Evolutionary conservation across 2,888 invertebrate genomes (phyloP).

Genomic region (Nymphalis c-album): DNA sequence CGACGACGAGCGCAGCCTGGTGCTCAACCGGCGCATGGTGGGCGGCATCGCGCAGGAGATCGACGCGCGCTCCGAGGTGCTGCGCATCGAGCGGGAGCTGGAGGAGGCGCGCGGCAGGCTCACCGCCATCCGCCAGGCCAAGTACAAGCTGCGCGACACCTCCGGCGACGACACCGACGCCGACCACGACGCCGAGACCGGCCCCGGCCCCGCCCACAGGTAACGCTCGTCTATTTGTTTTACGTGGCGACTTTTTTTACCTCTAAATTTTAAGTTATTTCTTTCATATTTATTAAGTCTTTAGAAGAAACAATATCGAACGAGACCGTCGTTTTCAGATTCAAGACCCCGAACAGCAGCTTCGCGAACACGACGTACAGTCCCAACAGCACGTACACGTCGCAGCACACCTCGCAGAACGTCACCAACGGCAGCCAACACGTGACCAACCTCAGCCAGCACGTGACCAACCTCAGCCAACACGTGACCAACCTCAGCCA

Average conservation of each 20-base stretch:
- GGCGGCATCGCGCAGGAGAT: constrained; percentile 98
- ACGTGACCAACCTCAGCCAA: constrained; percentile 41
- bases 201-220: constrained; percentile 36
- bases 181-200: constrained; percentile 60
- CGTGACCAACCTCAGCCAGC: constrained; percentile 58
- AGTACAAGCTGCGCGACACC: constrained; percentile 89
- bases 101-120: constrained; percentile 95
- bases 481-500: constrained; percentile 39
- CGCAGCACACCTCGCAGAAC: constrained; percentile 48
- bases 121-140: constrained; percentile 95
- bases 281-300: too few species aligned
- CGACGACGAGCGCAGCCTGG: constrained; percentile 94
- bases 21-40: constrained; percentile 96
- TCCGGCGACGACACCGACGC: constrained; percentile 85
- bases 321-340: constrained; percentile 47
- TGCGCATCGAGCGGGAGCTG: constrained; percentile 96
- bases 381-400: constrained; percentile 68
- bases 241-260: too few species aligned
- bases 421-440: constrained; percentile 52
- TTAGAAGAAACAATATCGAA: neutral
- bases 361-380: constrained; percentile 74
- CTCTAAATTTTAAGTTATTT: too few species aligned
- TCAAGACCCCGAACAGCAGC: constrained; percentile 68
- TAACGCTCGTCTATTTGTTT: neutral
- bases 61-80: constrained; percentile 91